Evolutionary conservation across 2,113 vertebrate genomes (phyloP).

Genomic region (Tragelaphus strepsiceros): DNA sequence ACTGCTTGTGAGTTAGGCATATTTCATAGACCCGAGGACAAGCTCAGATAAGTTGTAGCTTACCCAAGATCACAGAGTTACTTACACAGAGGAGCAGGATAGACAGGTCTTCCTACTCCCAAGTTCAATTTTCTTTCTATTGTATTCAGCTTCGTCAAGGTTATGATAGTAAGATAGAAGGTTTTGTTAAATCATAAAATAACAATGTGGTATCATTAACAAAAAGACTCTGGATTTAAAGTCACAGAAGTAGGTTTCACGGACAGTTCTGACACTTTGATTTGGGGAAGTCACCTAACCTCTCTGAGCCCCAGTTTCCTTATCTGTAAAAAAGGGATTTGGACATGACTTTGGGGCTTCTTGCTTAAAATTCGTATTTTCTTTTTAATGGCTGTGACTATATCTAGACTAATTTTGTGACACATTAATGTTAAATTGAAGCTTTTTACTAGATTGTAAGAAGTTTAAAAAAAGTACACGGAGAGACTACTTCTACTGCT

Average conservation of each 20-base stretch:
- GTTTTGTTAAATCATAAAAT: constrained; percentile 41
- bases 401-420: constrained; percentile 21
- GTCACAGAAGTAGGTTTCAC: neutral
- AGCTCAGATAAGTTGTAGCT: neutral
- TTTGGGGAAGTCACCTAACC: neutral
- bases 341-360: neutral
- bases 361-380: constrained; percentile 19
- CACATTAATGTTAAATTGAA: constrained; percentile 30
- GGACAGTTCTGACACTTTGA: neutral
- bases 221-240: neutral
- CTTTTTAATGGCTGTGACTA: neutral
- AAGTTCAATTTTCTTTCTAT: neutral
- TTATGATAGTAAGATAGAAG: neutral
- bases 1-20: neutral
- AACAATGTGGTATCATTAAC: neutral
- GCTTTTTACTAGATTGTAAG: neutral
- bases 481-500: neutral
- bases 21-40: constrained; percentile 24
- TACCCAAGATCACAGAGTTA: constrained; percentile 4
- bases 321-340: neutral
- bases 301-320: neutral
- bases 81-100: neutral
- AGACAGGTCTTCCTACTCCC: neutral
- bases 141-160: constrained; percentile 17
- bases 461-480: neutral